Evolutionary conservation across 2,113 vertebrate species (phyloP), one percentile per base, ranked within the genome.

Genomic region (Galemys pyrenaicus): DNA sequence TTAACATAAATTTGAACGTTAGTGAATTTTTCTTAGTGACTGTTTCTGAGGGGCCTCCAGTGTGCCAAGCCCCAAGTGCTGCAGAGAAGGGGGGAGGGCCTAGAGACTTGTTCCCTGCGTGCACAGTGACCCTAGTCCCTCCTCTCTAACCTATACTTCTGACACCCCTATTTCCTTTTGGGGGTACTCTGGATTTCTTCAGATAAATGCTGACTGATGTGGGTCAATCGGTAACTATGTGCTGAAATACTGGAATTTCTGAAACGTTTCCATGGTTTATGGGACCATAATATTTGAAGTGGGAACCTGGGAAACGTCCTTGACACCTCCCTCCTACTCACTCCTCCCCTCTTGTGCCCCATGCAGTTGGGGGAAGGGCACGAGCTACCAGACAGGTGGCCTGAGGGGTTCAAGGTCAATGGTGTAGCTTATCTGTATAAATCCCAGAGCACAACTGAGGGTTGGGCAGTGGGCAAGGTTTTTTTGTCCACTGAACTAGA

Each of bases 241-340:
- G 87, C 77, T 62, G 77, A 84, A 90, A 87, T 39, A 17, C 46
- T 93, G 92, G 88, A 65, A 92, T 92, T 90, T 93, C 94, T 68
- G 92, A 81, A 67, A 73, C 3, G 0, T 85, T 81, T 71, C 67
- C 65, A 28, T 39, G 46, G 87, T 79, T 92, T 87, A 80, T 37
- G 83, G 73, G 35, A 71, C 65, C 54, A 62, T 71, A 84, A 65
- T 65, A 71, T 83, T 75, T 87, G 71, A 93, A 84, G 41, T 19
- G 41, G 65, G 70, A 77, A 82, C 82, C 70, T 77, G 86, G 79
- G 79, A 95, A 86, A 35, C 16, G 1, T 46, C 58, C 51, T 28
- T 26, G 82, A 77, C 75, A 19, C 60, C 30, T 81, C 73, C n/a
- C 24, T 85, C 49, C 74, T 64, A 28, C 41, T n/a, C 54, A 35